Conservation (phyloP, 2,113 vertebrate genomes). For the Loxodonta africana region DNA sequence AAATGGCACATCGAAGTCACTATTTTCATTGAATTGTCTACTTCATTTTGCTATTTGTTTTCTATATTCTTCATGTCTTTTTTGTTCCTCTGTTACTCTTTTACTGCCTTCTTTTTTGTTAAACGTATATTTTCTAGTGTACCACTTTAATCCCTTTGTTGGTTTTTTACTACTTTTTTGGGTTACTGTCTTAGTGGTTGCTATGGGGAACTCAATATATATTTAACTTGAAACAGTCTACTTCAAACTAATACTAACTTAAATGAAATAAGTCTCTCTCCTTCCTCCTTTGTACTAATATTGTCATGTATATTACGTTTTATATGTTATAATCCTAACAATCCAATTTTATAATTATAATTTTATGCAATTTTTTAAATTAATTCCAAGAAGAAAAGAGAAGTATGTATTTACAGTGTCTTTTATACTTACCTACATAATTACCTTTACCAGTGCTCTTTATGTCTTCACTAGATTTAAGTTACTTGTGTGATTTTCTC, state of each 20-base stretch:
- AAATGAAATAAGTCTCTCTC: constrained; percentile 11
- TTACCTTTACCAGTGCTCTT: background rate
- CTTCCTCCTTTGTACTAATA: background rate
- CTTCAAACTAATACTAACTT: constrained; percentile 20
- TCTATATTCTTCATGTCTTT: background rate
- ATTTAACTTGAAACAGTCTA: constrained; percentile 7
- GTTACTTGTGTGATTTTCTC: constrained; percentile 27
- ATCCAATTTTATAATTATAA: constrained; percentile 1
- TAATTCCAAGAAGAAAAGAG: background rate
- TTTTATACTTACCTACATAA: background rate
- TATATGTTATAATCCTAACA: background rate
- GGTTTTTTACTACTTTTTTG: background rate
- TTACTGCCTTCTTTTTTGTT: background rate
- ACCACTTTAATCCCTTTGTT: background rate
- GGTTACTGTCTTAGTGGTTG: background rate
- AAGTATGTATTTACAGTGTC: background rate
- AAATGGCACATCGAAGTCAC: background rate
- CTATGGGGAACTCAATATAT: background rate
- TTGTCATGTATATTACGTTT: background rate
- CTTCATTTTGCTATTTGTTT: constrained; percentile 15
- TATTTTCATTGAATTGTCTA: background rate
- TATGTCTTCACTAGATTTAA: background rate
- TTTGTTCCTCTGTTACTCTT: background rate
- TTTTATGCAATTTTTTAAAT: background rate
- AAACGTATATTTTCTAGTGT: background rate